Conservation (phyloP, 2,113 vertebrate species). For the Motacilla alba region DNA sequence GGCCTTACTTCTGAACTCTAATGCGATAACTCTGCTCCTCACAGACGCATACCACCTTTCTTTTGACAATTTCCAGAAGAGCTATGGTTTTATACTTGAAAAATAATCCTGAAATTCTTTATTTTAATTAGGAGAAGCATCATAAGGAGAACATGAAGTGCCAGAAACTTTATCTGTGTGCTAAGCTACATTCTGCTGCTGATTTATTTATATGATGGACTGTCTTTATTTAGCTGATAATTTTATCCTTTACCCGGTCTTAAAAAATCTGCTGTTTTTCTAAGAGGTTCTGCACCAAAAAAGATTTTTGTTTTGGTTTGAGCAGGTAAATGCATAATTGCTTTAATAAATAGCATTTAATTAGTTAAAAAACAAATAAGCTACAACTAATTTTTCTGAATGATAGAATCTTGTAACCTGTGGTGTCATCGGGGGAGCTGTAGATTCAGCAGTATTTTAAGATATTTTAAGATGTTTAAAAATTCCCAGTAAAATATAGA, state of each 20-base stretch:
- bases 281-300: background rate
- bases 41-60: background rate
- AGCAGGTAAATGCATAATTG: background rate
- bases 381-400: background rate
- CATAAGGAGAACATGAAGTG: background rate
- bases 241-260: background rate
- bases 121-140: background rate
- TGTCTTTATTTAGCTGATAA: background rate
- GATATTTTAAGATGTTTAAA: slow-evolving; percentile 1
- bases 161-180: background rate
- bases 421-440: background rate
- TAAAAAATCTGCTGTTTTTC: background rate
- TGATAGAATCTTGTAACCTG: background rate
- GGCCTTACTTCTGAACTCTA: background rate
- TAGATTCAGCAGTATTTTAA: background rate
- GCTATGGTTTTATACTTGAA: background rate
- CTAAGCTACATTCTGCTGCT: background rate
- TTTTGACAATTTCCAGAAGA: background rate
- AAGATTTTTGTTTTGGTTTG: background rate
- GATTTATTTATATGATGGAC: background rate
- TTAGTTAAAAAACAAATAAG: background rate
- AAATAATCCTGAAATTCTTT: background rate
- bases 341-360: background rate
- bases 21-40: background rate
- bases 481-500: slow-evolving; percentile 22